Percentiles rank a stretch among this genome's conserved stretches.
Conservation (phyloP, 2,113 vertebrate species). For the Cinclus cinclus region DNA sequence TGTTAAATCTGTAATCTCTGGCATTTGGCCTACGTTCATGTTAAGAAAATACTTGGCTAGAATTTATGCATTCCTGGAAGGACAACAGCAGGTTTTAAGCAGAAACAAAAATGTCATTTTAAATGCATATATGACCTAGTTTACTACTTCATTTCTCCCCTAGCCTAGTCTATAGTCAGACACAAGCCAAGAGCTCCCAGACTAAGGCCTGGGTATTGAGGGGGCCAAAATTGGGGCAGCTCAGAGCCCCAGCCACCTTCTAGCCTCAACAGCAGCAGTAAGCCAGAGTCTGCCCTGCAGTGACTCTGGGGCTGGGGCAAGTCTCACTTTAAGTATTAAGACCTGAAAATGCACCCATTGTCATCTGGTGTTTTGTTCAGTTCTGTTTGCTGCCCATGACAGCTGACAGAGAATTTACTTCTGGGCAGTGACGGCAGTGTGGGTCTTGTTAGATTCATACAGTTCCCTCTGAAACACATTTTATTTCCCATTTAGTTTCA, state of each 20-base stretch:
- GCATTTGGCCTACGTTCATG: neutral
- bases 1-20: neutral
- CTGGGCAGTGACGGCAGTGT: neutral
- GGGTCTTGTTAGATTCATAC: neutral
- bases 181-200: neutral
- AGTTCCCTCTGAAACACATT: neutral
- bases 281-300: neutral
- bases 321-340: neutral
- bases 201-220: neutral
- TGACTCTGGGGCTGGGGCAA: neutral
- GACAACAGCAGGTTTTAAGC: constrained; percentile 1
- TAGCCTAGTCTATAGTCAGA: neutral
- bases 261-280: neutral
- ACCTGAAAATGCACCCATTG: neutral
- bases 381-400: neutral
- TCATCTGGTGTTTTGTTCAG: neutral
- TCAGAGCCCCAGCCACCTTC: neutral
- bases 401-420: neutral
- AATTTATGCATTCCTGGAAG: constrained; percentile 10
- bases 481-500: neutral
- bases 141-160: neutral
- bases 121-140: neutral
- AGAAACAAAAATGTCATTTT: constrained; percentile 18
- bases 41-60: constrained; percentile 27
- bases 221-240: neutral